Evolutionary conservation across 2,888 invertebrate species (phyloP).

Genomic region (Physocephala rufipes): DNA sequence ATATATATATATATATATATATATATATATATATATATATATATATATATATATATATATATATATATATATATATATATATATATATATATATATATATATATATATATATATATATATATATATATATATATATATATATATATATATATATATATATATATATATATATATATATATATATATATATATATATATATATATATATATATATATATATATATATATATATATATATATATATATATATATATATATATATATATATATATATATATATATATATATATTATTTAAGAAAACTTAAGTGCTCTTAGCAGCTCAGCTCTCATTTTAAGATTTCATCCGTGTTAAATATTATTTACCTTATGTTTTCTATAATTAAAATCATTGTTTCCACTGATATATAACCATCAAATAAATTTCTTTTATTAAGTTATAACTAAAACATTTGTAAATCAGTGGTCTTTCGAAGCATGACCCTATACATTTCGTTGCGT

Average conservation of each 20-base stretch:
- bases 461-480: not conserved
- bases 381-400: not conserved
- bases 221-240: too few species aligned
- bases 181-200: too few species aligned
- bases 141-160: too few species aligned
- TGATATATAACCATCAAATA: not conserved
- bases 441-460: not conserved
- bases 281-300: not conserved
- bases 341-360: not conserved
- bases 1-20: too few species aligned
- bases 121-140: too few species aligned
- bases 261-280: not conserved
- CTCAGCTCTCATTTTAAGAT: not conserved
- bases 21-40: too few species aligned
- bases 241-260: not conserved
- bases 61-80: too few species aligned
- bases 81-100: too few species aligned
- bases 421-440: constrained; percentile 1
- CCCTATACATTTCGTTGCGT: not conserved
- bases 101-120: too few species aligned
- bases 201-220: too few species aligned
- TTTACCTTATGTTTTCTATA: constrained; percentile 2
- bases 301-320: not conserved
- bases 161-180: too few species aligned
- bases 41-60: too few species aligned